Conservation (phyloP, 2,113 vertebrate genomes). For the Capreolus pygargus region DNA sequence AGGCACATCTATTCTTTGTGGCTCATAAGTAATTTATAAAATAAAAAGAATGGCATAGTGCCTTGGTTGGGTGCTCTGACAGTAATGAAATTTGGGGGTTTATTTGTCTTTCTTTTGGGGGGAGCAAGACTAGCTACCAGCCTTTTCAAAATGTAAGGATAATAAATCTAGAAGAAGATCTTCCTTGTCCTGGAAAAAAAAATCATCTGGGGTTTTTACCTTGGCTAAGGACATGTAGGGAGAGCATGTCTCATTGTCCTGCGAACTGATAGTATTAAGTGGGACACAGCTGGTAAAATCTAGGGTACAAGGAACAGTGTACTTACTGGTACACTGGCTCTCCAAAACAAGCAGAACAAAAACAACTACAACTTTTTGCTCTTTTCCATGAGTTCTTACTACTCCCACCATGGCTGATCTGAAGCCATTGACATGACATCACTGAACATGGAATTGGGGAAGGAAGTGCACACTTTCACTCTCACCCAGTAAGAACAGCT, state of each 20-base stretch:
- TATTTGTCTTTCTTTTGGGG: not conserved
- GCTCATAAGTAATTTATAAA: not conserved
- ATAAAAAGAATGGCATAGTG: not conserved
- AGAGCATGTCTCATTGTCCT: not conserved
- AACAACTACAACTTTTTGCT: not conserved
- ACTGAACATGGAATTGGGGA: not conserved
- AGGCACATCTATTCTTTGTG: not conserved
- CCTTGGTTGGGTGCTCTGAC: not conserved
- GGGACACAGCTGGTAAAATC: not conserved
- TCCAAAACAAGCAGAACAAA: not conserved
- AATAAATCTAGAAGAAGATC: not conserved
- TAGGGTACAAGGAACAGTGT: not conserved
- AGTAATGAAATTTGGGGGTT: not conserved
- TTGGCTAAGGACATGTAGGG: not conserved
- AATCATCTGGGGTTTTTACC: not conserved
- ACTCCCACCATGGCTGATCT: not conserved
- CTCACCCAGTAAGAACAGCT: not conserved
- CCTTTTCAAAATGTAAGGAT: not conserved
- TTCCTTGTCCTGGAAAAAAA: not conserved
- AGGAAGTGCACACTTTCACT: not conserved
- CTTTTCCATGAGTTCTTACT: not conserved
- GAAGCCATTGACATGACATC: not conserved
- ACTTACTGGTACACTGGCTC: not conserved
- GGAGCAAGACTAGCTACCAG: not conserved
- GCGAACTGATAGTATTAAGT: not conserved